A percentile compares a stretch with the other conserved stretches of the same genome.
phyloP scores from a whole-genome alignment of 2,888 invertebrate genomes.

The Eledone cirrhosa region DNA sequence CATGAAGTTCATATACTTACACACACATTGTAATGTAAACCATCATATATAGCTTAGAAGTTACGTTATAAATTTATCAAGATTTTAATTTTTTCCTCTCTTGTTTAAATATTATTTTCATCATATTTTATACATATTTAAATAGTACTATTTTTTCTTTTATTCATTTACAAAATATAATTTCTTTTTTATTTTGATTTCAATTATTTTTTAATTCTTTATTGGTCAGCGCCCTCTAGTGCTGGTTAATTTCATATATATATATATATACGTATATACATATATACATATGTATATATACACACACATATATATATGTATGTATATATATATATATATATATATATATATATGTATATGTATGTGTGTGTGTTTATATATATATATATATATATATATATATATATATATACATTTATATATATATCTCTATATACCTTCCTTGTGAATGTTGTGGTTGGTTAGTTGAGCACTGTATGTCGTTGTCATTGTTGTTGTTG shows the following conservation, averaged over 20 bases:
- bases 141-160: not conserved
- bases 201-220: slow-evolving; percentile 1
- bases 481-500: slow-evolving; percentile 16
- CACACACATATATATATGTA: too few species aligned
- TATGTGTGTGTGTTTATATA: not conserved
- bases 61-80: too few species aligned
- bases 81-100: too few species aligned
- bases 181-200: not conserved
- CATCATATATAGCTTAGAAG: too few species aligned
- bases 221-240: not conserved
- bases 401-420: not conserved
- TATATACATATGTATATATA: too few species aligned
- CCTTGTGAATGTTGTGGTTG: slow-evolving; percentile 24
- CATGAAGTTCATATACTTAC: too few species aligned
- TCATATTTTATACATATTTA: not conserved
- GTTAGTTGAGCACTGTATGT: slow-evolving; percentile 26
- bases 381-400: slow-evolving; percentile 14
- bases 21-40: too few species aligned
- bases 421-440: slow-evolving; percentile 16
- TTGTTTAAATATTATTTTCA: too few species aligned
- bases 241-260: too few species aligned
- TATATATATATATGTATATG: slow-evolving; percentile 5
- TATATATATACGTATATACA: too few species aligned
- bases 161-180: slow-evolving; percentile 1
- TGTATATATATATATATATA: not conserved